phyloP scores from a whole-genome alignment of 1,140 invertebrate genomes.

The Babylonia areolata region DNA sequence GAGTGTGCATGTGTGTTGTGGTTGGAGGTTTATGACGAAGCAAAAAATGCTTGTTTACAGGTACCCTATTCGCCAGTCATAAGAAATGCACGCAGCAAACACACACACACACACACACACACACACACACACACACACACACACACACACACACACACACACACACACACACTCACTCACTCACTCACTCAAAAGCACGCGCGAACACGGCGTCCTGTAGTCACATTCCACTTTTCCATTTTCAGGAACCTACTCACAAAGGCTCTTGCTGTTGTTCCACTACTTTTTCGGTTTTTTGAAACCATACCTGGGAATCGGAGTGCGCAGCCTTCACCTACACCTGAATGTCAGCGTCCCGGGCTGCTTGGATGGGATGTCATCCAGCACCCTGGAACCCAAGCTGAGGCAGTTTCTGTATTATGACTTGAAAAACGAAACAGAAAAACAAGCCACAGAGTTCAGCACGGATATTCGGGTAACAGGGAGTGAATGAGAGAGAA shows the following conservation, averaged over 20 bases:
- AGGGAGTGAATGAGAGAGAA: neutral
- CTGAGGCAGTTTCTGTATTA: conserved; percentile 31
- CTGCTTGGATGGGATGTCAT: conserved; percentile 8
- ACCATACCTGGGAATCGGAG: conserved; percentile 10
- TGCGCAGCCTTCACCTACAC: neutral
- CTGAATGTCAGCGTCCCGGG: neutral
- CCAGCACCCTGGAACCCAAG: neutral
- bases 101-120: no score
- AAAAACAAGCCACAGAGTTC: neutral
- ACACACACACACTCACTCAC: no score
- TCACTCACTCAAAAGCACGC: no score
- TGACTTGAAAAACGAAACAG: conserved; percentile 18
- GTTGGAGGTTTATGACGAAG: neutral
- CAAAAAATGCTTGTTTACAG: no score
- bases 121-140: no score
- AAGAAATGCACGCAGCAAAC: no score
- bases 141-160: no score
- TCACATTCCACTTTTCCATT: neutral
- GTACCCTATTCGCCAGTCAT: no score
- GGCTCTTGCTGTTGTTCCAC: conserved; percentile 37
- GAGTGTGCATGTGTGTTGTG: neutral
- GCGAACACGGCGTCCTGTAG: neutral
- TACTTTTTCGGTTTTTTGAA: conserved; percentile 37
- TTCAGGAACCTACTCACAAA: neutral
- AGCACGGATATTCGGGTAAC: neutral